Evolutionary conservation across 1,140 invertebrate genomes (phyloP), one percentile per base, ranked within the genome.

Genomic region (Drosophila pruinosa): DNA sequence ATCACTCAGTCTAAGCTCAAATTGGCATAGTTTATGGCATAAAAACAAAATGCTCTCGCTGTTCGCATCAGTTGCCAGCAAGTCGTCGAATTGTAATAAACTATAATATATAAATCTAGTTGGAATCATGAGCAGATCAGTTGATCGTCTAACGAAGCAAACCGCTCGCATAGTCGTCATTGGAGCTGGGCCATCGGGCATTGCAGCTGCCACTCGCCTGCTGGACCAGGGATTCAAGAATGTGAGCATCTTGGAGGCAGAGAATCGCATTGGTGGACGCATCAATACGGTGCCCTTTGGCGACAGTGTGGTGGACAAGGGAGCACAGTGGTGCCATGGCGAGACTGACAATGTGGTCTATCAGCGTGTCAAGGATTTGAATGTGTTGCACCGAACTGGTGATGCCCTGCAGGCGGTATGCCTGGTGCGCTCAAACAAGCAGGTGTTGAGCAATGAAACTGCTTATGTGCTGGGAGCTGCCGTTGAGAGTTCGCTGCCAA

Each of bases 321-420:
- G 97, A 2, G 97, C 96, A 22, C 95, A 97, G 41, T 91, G 86
- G 83, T 94, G 97, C 72, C 97, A 98, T 72, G 97, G 97, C 5
- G 94, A 97, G 88, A 92, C 93, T 53, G 93, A 92, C 12, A 96
- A 97, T 91, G 86, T 93, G 12, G 94, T 96, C 1, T 96, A 93
- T 82, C 91, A 95, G 61, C 76, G 95, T 41, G 94, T 94, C 0
- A 93, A 93, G 61, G 92, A 93, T 17, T 73, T 93, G 2, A 91
- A 93, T 78, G 70, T 95, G 2, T 72, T 95, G 4, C 91, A 91
- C n/a, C 74, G 72, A 57, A 72, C 69, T 0, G 71, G 43, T 0
- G 57, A 62, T 0, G 58, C 79, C 24, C 58, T 73, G 7, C 56
- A 72, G 34, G 63, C 62, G 7, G 58, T 78, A 34, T 56, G 72